These are phyloP conservation scores for Bicyclus anynana DNA, from an alignment of 1,140 invertebrate genomes.

Conservation along the genomic window DNA sequence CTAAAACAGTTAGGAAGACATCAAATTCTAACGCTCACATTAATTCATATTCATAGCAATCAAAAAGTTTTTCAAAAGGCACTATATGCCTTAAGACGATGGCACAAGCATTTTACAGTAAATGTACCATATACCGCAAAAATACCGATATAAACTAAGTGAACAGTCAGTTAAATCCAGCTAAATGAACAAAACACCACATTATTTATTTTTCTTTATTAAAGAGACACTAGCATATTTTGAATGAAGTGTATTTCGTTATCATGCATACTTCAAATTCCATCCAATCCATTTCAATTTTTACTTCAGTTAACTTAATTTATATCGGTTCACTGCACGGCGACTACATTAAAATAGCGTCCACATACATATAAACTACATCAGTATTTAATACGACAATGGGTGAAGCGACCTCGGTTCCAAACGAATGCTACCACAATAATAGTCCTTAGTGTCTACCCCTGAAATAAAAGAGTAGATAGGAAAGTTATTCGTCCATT, in stretches of 20 bases:
- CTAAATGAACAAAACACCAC: not conserved
- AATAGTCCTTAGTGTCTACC: slow-evolving; percentile 37
- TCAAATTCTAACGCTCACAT: slow-evolving; percentile 18
- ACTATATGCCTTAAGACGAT: slow-evolving; percentile 10
- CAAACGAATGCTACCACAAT: slow-evolving; percentile 59
- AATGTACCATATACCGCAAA: not conserved
- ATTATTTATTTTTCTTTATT: too few relatives aligned
- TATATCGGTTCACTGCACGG: not conserved
- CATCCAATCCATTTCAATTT: too few relatives aligned
- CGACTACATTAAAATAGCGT: not conserved
- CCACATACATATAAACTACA: slow-evolving; percentile 1
- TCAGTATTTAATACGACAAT: slow-evolving; percentile 8
- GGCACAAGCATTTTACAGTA: slow-evolving; percentile 8
- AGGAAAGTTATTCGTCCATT: slow-evolving; percentile 27
- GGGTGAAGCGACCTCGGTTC: slow-evolving; percentile 8
- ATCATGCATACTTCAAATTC: too few relatives aligned
- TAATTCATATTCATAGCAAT: slow-evolving; percentile 7
- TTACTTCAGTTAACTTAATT: slow-evolving; percentile 2
- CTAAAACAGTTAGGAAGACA: slow-evolving; percentile 29
- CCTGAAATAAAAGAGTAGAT: slow-evolving; percentile 29
- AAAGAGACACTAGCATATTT: too few relatives aligned
- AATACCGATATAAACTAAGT: not conserved
- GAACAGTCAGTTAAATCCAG: not conserved
- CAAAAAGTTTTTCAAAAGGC: slow-evolving; percentile 10
- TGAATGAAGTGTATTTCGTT: too few relatives aligned